Conservation (phyloP, 2,113 vertebrate species). For the Passer domesticus region DNA sequence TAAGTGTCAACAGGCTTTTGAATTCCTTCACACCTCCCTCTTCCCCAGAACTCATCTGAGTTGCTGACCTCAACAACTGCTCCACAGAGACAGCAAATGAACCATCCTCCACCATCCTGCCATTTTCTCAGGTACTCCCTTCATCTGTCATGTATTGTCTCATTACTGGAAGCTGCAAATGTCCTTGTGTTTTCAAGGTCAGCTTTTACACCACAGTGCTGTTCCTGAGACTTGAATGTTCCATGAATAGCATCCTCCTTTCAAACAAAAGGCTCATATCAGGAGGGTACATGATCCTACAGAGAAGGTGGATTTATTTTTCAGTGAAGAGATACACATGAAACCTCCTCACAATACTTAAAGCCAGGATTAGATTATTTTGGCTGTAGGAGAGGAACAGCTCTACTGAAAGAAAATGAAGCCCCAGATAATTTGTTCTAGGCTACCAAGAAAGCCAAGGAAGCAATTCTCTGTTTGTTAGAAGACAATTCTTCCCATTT, state of each 20-base stretch:
- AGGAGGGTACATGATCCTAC: not conserved
- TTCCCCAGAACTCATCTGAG: not conserved
- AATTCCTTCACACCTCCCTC: not conserved
- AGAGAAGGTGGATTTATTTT: not conserved
- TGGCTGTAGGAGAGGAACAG: not conserved
- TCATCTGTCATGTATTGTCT: not conserved
- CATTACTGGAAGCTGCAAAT: not conserved
- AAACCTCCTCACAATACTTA: not conserved
- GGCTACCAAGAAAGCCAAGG: not conserved
- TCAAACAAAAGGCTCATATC: not conserved
- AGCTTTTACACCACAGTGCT: not conserved
- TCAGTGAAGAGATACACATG: not conserved
- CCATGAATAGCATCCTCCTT: not conserved
- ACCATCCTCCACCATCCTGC: not conserved
- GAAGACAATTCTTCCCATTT: not conserved
- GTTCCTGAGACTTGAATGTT: not conserved
- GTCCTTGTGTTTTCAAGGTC: not conserved
- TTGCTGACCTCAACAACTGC: not conserved
- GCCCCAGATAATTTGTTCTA: not conserved
- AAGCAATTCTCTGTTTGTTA: not conserved
- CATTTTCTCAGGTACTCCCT: not conserved
- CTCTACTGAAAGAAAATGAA: slow-evolving; percentile 6
- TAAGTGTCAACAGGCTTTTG: not conserved
- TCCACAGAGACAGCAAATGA: not conserved
- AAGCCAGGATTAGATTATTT: not conserved